phyloP scores from a whole-genome alignment of 1,140 invertebrate species.

The Melitaea cinxia region DNA sequence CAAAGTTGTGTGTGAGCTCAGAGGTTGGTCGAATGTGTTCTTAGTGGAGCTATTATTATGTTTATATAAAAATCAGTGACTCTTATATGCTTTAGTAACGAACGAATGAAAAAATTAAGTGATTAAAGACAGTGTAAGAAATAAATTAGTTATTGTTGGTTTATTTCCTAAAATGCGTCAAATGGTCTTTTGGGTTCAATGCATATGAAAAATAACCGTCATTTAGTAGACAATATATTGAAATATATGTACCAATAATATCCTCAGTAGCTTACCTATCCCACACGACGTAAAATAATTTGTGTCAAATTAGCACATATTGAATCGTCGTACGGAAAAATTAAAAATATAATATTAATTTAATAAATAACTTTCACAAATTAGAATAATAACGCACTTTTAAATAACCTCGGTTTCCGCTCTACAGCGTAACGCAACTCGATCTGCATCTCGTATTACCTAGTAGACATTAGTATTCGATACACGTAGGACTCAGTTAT shows the following conservation, averaged over 20 bases:
- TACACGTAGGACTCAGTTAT: conserved; percentile 49
- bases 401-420: conserved; percentile 58
- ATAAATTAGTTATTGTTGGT: not conserved
- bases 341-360: too few relatives aligned
- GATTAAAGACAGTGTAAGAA: not conserved
- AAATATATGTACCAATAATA: too few relatives aligned
- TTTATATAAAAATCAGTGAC: not conserved
- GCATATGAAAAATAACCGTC: too few relatives aligned
- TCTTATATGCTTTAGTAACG: too few relatives aligned
- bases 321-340: too few relatives aligned
- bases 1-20: conserved; percentile 81
- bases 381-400: conserved; percentile 34
- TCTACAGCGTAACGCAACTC: conserved; percentile 62
- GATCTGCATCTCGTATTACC: conserved; percentile 62
- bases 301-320: too few relatives aligned
- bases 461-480: conserved; percentile 65
- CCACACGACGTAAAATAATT: too few relatives aligned
- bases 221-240: too few relatives aligned
- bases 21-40: conserved; percentile 66
- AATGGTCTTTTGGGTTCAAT: too few relatives aligned
- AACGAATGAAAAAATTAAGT: not conserved
- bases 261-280: too few relatives aligned
- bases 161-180: not conserved
- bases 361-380: not conserved
- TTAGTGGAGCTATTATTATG: not conserved